Evolutionary conservation across 2,797 vertebrate genomes (phyloP), one percentile per base, ranked within the genome.

Genomic region (Labroides dimidiatus): DNA sequence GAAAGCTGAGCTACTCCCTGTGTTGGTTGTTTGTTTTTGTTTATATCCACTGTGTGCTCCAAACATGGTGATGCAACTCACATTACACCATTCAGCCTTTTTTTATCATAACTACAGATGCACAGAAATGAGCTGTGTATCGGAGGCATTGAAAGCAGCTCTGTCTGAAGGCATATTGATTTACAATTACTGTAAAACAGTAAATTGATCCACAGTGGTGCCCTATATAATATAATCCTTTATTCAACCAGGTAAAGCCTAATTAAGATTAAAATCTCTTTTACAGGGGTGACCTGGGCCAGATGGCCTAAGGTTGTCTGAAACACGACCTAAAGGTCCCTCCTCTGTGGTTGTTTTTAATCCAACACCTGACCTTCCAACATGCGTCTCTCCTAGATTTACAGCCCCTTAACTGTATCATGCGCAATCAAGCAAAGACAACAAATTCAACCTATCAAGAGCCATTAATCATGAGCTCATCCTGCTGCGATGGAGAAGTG

Each of bases 381-480:
- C 59, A 20, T 39, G 10, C 41, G 19, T 11, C 59, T 55, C 14
- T 0, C 30, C 57, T 51, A 2, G 2, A 37, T 44, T 44, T 30
- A 1, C 13, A 43, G 24, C 23, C 6, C 64, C 19, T 39, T n/a
- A 15, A 53, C 51, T 45, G 15, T 33, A 44, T 3, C 20, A 11
- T 4, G 12, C 10, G 37, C 30, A 49, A 49, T 43, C 48, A 68
- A 55, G 6, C 27, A 54, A 45, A 43, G 0, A 4, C 15, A 12
- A 59, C 13, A 50, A 12, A 62, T 54, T 10, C 42, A 60, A 69
- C 30, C 47, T 52, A 54, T 72, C 64, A 42, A 17, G 43, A 36
- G 50, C 9, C 64, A 79, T 75, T 81, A 68, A 81, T 76, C 56
- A 68, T 24, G 17, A 73, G 67, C 58, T 58, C 52, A 17, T 66